Base-by-base conservation (phyloP, 2,797 vertebrate genomes). In the Malurus leucopterus region DNA sequence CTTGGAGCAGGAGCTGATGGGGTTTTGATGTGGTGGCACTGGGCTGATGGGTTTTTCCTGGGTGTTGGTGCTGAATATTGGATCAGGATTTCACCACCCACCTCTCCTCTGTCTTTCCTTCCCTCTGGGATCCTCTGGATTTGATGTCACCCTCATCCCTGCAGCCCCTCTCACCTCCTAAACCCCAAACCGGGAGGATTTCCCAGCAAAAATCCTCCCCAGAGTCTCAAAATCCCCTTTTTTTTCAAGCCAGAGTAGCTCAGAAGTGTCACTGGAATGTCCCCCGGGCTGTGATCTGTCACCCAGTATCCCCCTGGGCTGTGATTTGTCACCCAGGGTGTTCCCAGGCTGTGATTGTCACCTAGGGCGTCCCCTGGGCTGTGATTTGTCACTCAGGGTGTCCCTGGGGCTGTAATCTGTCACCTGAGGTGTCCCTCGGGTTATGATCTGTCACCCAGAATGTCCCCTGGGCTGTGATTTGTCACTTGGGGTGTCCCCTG, bases 91-190 rank as follows among this genome's bases (percentile, higher is more conserved):
- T 82, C 46, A 15, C 61, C 13, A 1, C 2, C 47, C 0, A 0
- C 49, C 26, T 29, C 40, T 9, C 38, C 21, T 24, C 19, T 0
- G 0, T 2, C 2, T 75, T 51, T 38, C 22, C 32, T 38, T 55
- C 85, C 85, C 3, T 0, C 23, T 51, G 57, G 70, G 30, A 29
- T 59, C 53, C 0, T 0, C 9, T 4, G 64, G 16, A 5, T 1
- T 21, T 29, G 38, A 46, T 2, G 4, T 74, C 32, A 2, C 77
- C 61, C 34, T 27, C 3, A 0, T 38, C 54, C 57, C 73, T 21
- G 15, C 70, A 22, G 36, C 57, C 46, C 16, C 23, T 29, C 41
- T 54, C 15, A 1, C 38, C 54, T 68, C 30, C 49, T 18, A 4
- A 1, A 15, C 61, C n/a, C 34, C 59, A 16, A 26, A 43, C 22